Evolutionary conservation across 2,888 invertebrate genomes (phyloP).

Genomic region (Lampropteryx suffumata): DNA sequence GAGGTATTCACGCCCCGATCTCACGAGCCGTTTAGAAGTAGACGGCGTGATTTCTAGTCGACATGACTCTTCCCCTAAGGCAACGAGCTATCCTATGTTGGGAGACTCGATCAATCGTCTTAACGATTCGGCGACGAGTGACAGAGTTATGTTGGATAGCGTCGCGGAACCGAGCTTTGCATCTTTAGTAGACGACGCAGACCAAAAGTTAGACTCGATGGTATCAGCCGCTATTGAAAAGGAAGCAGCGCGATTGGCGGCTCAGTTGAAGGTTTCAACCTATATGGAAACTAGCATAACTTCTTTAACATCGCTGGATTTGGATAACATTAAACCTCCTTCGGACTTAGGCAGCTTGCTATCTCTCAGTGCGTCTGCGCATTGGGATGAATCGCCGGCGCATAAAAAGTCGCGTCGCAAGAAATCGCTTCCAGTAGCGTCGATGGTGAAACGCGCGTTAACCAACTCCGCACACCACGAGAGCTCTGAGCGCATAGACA

Average conservation of each 20-base stretch:
- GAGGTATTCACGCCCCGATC: conserved; percentile 61
- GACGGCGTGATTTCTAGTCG: conserved; percentile 48
- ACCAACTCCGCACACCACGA: conserved; percentile 80
- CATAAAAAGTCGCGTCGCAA: conserved; percentile 79
- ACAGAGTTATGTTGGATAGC: conserved; percentile 47
- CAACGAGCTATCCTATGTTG: conserved; percentile 20
- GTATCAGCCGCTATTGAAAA: conserved; percentile 88
- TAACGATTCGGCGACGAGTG: too few species aligned
- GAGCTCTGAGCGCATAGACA: conserved; percentile 86
- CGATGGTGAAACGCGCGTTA: conserved; percentile 88
- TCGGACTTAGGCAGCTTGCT: conserved; percentile 88
- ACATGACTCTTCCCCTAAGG: conserved; percentile 38
- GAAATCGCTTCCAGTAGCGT: conserved; percentile 87
- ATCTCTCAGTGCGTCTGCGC: conserved; percentile 79
- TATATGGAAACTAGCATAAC: conserved; percentile 84
- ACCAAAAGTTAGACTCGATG: conserved; percentile 83
- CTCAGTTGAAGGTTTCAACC: conserved; percentile 59
- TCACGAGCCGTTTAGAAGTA: conserved; percentile 62
- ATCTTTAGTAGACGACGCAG: conserved; percentile 77
- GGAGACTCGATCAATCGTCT: too few species aligned
- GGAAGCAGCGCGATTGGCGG: conserved; percentile 87
- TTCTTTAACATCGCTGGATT: conserved; percentile 84
- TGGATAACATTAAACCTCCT: conserved; percentile 90
- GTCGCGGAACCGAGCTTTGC: conserved; percentile 65
- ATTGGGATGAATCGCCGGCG: conserved; percentile 67